Evolutionary conservation across 2,113 vertebrate genomes (phyloP), one percentile per base, ranked within the genome.

Genomic region (Gobius niger): DNA sequence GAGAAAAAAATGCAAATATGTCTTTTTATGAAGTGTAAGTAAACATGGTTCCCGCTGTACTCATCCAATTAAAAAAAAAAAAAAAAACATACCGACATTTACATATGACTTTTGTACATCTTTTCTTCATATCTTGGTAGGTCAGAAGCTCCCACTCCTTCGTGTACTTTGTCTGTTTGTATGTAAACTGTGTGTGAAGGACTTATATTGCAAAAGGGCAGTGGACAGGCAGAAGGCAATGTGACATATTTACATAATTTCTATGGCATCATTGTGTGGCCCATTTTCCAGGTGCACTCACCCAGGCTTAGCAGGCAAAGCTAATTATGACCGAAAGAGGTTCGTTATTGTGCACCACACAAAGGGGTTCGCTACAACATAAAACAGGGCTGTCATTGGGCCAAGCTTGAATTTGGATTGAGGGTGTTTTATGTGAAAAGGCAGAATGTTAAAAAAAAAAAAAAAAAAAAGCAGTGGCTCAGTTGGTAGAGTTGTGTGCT

Each of bases 281-380:
- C 59, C 78, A 56, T 72, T 79, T 73, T 81, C 61, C 80, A 84
- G 69, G 76, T 85, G 82, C 73, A 71, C 73, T 47, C 41, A 63
- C 70, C 56, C 63, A 69, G 63, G 67, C 47, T 68, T 76, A 63
- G 68, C 52, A 73, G 75, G 78, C 56, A 73, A 60, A 53, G 65
- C 67, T 84, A 82, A 85, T 87, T 84, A 82, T 74, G 74, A 76
- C 67, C 67, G 68, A 16, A 79, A 67, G 69, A 80, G 68, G 79
- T 79, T 75, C 34, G 75, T 77, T 65, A 78, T 81, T 87, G 81
- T 83, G 52, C 60, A 34, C 63, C 56, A 68, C 63, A 88, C 74
- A 85, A 85, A 85, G 44, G 56, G 62, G 66, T 77, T 82, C 73
- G 40, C 70, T 68, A 44, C 24, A 7, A 34, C 40, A n/a, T 8